Conservation (phyloP, 2,797 vertebrate species). For the Oryzias dopingdopingensis region DNA sequence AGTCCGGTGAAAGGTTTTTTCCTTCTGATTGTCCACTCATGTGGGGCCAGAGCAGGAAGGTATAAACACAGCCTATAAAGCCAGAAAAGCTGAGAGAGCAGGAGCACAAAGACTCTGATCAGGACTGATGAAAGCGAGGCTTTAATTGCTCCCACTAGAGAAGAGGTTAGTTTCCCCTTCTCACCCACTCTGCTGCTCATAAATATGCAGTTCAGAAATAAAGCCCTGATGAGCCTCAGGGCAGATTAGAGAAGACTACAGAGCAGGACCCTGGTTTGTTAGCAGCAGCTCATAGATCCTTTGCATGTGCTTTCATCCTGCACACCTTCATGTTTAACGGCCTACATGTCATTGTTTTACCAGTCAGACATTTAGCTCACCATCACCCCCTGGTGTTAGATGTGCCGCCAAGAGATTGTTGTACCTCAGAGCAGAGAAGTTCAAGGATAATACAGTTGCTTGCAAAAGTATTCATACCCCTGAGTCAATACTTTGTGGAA, state of each 20-base stretch:
- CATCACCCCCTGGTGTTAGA: conserved; percentile 58
- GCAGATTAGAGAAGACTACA: conserved; percentile 73
- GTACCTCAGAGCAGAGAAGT: conserved; percentile 17
- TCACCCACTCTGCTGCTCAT: conserved; percentile 59
- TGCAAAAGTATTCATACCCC: too few species aligned
- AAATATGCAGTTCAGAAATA: conserved; percentile 70
- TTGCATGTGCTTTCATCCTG: conserved; percentile 61
- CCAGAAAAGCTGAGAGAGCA: conserved; percentile 34
- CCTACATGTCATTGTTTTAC: conserved; percentile 51
- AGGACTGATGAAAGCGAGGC: conserved; percentile 64
- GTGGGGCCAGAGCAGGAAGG: conserved; percentile 43
- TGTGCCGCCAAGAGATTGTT: conserved; percentile 1
- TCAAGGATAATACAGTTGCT: conserved; percentile 23
- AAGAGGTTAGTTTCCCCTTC: conserved; percentile 36
- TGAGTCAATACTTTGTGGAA: too few species aligned
- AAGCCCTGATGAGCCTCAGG: conserved; percentile 67
- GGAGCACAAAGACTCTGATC: conserved; percentile 58
- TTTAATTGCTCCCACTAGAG: conserved; percentile 75
- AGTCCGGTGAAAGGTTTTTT: conserved; percentile 21
- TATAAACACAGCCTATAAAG: conserved; percentile 59
- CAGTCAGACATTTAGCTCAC: conserved; percentile 32
- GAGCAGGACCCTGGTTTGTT: conserved; percentile 67
- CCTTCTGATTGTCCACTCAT: conserved; percentile 17
- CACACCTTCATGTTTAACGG: conserved; percentile 56
- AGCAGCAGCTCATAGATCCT: conserved; percentile 59